Percentiles rank a stretch among this genome's conserved stretches.
These are phyloP conservation scores for Nomada ferruginata DNA, from an alignment of 2,888 invertebrate genomes.

Conservation along the genomic window DNA sequence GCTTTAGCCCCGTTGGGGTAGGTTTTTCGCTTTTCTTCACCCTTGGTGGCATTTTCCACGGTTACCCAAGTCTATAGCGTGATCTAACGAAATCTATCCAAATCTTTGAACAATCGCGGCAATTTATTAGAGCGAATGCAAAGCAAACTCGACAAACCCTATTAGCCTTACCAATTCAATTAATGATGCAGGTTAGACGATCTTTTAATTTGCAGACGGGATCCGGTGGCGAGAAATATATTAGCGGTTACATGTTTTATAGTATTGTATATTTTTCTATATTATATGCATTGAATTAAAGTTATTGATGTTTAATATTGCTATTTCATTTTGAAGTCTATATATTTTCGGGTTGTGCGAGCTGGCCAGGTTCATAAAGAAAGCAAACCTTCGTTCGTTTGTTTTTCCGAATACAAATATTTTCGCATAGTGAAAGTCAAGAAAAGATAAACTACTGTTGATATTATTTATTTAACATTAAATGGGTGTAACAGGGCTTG, in stretches of 20 bases:
- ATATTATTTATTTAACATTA: conserved; percentile 18
- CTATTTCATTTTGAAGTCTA: neutral
- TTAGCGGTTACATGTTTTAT: neutral
- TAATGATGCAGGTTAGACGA: conserved; percentile 7
- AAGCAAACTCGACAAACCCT: neutral
- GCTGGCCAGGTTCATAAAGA: neutral
- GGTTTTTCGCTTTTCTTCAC: neutral
- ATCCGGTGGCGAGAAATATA: neutral
- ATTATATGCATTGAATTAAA: neutral
- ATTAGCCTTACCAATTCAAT: neutral
- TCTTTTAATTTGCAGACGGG: neutral
- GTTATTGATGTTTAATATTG: neutral
- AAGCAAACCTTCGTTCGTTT: conserved; percentile 21
- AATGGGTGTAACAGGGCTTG: neutral
- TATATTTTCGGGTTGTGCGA: neutral
- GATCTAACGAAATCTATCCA: too few species aligned
- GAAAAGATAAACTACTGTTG: neutral
- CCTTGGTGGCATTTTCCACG: conserved; percentile 9
- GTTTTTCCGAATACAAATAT: neutral
- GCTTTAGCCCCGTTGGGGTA: neutral
- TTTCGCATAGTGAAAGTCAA: neutral
- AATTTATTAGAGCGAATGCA: neutral
- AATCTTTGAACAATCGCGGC: neutral
- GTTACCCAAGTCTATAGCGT: too few species aligned
- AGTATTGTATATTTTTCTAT: neutral